Evolutionary conservation across 2,888 invertebrate genomes (phyloP), one percentile per base, ranked within the genome.

Genomic region (Lithophane socia): DNA sequence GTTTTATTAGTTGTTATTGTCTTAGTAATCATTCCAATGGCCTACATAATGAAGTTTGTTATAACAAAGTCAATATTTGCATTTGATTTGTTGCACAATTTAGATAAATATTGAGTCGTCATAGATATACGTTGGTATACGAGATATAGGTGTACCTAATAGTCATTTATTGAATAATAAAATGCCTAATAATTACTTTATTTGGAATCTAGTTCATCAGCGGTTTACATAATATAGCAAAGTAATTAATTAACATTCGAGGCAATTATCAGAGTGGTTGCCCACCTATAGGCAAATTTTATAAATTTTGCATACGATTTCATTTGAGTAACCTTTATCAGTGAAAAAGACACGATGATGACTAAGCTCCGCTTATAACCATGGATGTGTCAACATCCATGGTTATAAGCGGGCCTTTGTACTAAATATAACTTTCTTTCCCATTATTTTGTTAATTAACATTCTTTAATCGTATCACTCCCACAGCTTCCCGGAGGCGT

Each of bases 1-100:
- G 66, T 18, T 47, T 18, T 0, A 44, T 13, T 68, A 13, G 5
- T 52, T 66, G 77, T 79, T 84, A 78, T 80, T 85, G 84, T 91
- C 91, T 92, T 91, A 88, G 90, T 85, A 89, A 94, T 91, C 92
- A 90, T 93, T 93, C 91, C 90, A 87, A 77, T 93, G 92, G 71
- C 93, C 93, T 90, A 93, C 88, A 88, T 92, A 74, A 77, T 42
- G 18, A 18, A 37, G 60, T 87, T 89, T 74, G 60, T 70, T 77
- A 56, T 13, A 56, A 49, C 66, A 64, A 58, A 70, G 47, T 65
- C 64, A 69, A 47, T 49, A 71, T 83, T 68, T 75, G 42, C 13
- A 67, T 24, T 56, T 66, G 47, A 75, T 75, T 58, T 71, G 52
- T 86, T 73, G 72, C 63, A 66, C 75, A 87, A 84, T 80, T 63